Conservation (phyloP, 1,140 invertebrate genomes). For the Mylabris phalerata region DNA sequence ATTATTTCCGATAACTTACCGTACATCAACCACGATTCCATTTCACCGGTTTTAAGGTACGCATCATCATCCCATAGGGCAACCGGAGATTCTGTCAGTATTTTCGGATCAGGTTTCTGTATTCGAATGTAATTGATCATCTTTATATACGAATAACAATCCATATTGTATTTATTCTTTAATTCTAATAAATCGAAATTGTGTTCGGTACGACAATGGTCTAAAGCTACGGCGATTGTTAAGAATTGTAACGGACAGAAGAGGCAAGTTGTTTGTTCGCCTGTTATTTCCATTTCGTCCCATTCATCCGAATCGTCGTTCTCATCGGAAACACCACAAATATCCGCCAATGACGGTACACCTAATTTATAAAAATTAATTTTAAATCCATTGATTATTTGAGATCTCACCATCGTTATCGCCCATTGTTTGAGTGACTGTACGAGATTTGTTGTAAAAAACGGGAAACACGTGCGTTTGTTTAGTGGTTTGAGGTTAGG, state of each 20-base stretch:
- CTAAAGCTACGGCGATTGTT: constrained; percentile 49
- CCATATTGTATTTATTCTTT: constrained; percentile 65
- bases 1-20: constrained; percentile 48
- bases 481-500: constrained; percentile 3
- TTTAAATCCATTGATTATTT: neutral
- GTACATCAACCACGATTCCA: constrained; percentile 80
- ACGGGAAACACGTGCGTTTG: constrained; percentile 2
- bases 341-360: neutral
- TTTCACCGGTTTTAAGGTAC: constrained; percentile 71
- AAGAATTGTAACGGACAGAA: constrained; percentile 50
- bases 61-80: constrained; percentile 67
- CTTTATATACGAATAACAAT: constrained; percentile 81
- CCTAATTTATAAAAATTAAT: neutral
- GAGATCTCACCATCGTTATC: constrained; percentile 2
- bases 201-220: constrained; percentile 55
- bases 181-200: constrained; percentile 62
- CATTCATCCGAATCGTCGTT: constrained; percentile 41
- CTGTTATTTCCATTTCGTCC: constrained; percentile 41
- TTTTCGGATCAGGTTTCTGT: constrained; percentile 51
- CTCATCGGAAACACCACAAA: constrained; percentile 14
- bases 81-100: constrained; percentile 47
- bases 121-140: constrained; percentile 79
- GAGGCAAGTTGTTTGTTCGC: constrained; percentile 46
- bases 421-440: constrained; percentile 7
- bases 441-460: neutral